Evolutionary conservation across 2,888 invertebrate genomes (phyloP), one percentile per base, ranked within the genome.

Genomic region (Bibio marci): DNA sequence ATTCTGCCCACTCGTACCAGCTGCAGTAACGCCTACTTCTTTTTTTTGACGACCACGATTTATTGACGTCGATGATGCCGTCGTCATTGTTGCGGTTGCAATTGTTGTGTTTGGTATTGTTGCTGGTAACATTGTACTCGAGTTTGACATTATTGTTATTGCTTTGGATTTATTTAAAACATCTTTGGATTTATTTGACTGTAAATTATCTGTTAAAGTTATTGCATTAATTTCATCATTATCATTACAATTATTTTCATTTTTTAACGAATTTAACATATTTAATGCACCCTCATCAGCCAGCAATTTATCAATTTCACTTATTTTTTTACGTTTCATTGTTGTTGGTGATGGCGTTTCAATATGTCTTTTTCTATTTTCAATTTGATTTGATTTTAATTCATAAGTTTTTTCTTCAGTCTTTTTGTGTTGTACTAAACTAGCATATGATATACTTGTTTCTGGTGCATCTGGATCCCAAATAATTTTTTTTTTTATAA

Each of bases 221-320:
- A 43, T 40, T 28, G 66, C 66, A 32, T 65, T 63, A 31, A 43
- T 41, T 13, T 48, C 46, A 26, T 43, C 42, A 37, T 48, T 47
- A 8, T 8, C 8, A 22, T 22, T 22, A 8, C 22, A 6, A 35
- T 47, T 48, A 19, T 48, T 52, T 42, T 50, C 49, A 7, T 52
- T 64, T 49, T 83, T 81, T 2, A 86, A 70, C 17, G 82, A 78
- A 52, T 81, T 82, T 31, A 87, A 65, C 74, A 87, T 79, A 58
- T 86, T 86, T 2, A 82, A 78, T 3, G 86, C 85, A 2, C 87
- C 86, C 54, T 87, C 87, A 55, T 87, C 87, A 62, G 80, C 80
- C 43, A 87, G 62, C 37, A 87, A 57, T 43, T 67, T 73, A 50
- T 85, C 83, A 38, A 87, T 69, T 63, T 87, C 87, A 15, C 73